phyloP scores from a whole-genome alignment of 2,113 vertebrate genomes.

The Numenius arquata region DNA sequence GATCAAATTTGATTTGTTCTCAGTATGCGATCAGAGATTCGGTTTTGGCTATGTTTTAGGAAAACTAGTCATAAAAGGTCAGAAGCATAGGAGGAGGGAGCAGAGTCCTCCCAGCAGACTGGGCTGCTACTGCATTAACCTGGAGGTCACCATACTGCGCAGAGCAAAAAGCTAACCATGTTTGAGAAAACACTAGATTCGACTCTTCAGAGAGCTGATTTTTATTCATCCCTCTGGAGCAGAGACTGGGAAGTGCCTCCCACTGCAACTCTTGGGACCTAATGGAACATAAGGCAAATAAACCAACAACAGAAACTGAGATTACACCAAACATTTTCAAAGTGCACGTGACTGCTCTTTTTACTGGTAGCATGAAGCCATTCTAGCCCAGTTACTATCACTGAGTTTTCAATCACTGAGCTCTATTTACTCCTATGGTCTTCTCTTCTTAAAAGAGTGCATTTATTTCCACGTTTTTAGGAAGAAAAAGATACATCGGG shows the following conservation, averaged over 20 bases:
- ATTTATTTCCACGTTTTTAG: neutral
- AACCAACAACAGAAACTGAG: neutral
- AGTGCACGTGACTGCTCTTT: neutral
- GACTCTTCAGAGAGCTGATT: neutral
- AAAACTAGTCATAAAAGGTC: neutral
- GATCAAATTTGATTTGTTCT: conserved; percentile 24
- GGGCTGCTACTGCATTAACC: neutral
- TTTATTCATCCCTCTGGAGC: neutral
- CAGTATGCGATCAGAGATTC: neutral
- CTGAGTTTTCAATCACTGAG: neutral
- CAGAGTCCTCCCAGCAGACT: neutral
- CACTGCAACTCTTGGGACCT: neutral
- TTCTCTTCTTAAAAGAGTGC: neutral
- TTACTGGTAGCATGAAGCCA: neutral
- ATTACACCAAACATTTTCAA: neutral
- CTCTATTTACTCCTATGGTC: neutral
- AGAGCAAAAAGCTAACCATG: neutral
- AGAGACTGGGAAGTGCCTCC: neutral
- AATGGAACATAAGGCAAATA: neutral
- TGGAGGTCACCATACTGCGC: neutral
- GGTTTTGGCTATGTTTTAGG: neutral
- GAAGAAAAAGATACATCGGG: neutral
- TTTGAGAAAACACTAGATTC: neutral
- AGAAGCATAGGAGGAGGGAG: neutral
- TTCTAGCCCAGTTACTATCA: neutral